A percentile compares a stretch with the other conserved stretches of the same genome.
Evolutionary conservation across 2,113 vertebrate genomes (phyloP).

Genomic region (Cynopterus brachyotis): DNA sequence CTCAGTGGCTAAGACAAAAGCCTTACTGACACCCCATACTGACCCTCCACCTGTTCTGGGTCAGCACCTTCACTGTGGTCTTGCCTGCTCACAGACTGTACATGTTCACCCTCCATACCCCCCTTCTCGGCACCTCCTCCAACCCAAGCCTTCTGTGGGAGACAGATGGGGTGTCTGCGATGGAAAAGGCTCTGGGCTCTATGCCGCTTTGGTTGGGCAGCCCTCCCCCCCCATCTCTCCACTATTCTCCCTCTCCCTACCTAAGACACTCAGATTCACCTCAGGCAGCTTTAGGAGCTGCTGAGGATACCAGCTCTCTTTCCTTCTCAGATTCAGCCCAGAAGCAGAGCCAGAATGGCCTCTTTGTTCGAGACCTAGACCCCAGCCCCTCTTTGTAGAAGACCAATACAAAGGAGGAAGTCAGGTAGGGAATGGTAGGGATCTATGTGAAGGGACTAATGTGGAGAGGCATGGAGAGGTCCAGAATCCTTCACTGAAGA

Average conservation of each 20-base stretch:
- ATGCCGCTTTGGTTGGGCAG: constrained; percentile 66
- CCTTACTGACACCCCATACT: background rate
- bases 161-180: constrained; percentile 78
- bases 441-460: background rate
- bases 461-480: background rate
- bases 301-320: background rate
- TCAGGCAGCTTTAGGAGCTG: background rate
- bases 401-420: background rate
- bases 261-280: constrained; percentile 70
- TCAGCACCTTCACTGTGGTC: constrained; percentile 18
- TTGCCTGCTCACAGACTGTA: constrained; percentile 50
- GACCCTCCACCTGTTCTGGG: background rate
- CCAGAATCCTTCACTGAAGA: background rate
- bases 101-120: constrained; percentile 50
- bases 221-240: constrained; percentile 39
- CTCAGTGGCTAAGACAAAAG: background rate
- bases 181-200: constrained; percentile 77
- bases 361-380: constrained; percentile 7
- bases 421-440: background rate
- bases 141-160: constrained; percentile 75
- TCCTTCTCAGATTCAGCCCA: background rate
- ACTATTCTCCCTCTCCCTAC: constrained; percentile 58
- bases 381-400: background rate
- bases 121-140: constrained; percentile 70
- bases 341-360: background rate